Evolutionary conservation across 37 sponge, comb jelly and placozoan genomes (phyloP).

Genomic region (Ianthella basta): DNA sequence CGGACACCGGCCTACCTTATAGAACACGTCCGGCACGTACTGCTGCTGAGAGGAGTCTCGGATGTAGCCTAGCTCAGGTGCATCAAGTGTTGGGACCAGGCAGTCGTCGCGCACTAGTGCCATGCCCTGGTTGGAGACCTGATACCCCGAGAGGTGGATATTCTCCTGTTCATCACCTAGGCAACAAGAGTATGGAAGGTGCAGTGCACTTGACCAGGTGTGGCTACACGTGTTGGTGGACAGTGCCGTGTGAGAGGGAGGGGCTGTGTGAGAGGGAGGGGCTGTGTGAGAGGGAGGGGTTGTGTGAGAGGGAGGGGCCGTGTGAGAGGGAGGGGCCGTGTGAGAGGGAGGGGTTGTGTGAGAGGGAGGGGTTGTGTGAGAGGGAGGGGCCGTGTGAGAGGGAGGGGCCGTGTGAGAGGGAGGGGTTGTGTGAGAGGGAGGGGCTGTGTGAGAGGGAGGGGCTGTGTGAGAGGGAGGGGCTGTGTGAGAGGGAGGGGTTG

Average conservation of each 20-base stretch:
- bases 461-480: neutral
- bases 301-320: neutral
- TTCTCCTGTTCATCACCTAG: constrained; percentile 62
- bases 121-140: constrained; percentile 98
- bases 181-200: neutral
- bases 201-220: neutral
- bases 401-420: neutral
- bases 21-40: constrained; percentile 98
- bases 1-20: constrained; percentile 55
- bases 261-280: neutral
- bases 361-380: neutral
- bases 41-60: constrained; percentile 83
- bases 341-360: too few relatives aligned
- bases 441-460: too few relatives aligned
- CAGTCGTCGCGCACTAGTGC: constrained; percentile 92
- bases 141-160: constrained; percentile 76
- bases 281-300: neutral
- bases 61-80: constrained; percentile 92
- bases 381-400: too few relatives aligned
- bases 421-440: too few relatives aligned
- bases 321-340: neutral
- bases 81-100: constrained; percentile 91
- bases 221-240: too few relatives aligned
- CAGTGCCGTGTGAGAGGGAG: too few relatives aligned
- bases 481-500: neutral